Base-by-base conservation (phyloP, 2,888 invertebrate genomes). In the Anthoptus insignis region DNA sequence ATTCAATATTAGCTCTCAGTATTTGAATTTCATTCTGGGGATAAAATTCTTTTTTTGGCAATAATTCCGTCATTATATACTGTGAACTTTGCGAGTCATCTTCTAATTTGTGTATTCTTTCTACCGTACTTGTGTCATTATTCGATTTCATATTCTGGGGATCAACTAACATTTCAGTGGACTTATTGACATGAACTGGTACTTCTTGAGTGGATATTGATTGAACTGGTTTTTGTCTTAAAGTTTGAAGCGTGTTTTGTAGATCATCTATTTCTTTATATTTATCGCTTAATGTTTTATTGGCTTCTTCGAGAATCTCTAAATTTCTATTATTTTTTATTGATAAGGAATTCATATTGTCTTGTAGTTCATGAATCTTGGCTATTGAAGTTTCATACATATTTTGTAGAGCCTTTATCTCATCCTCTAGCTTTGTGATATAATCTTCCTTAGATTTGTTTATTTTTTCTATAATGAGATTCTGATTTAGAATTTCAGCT, bases 401-500 rank as follows among this genome's bases (percentile, higher is more conserved):
- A 14, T 76, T 66, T 79, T 87, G 75, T 21, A 90, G 73, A 37
- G 76, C 72, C 53, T 80, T 58, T 42, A 88, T 75, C 71, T 93
- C 87, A 27, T 82, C 79, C 75, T 84, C 78, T 59, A 93, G 75
- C 76, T 87, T 88, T 16, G 71, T 67, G 65, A 87, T 82, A 57
- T 84, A 82, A 37, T 73, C 80, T 74, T 86, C 74, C 27, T 79
- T 82, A 1, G 85, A 81, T 72, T 85, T 71, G 59, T 86, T 86
- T 19, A 88, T 78, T 77, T 83, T 84, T 47, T 88, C 81, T 47
- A 83, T 81, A 21, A 92, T 82, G 16, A 91, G 71, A 66, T 86
- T 84, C 76, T 91, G 87, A 71, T 91, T 91, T 29, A 76, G 67
- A 64, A 88, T 80, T 76, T 86, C 86, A 11, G 81, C 81, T 77